phyloP scores from a whole-genome alignment of 2,888 invertebrate genomes.

The Agriopis marginaria region DNA sequence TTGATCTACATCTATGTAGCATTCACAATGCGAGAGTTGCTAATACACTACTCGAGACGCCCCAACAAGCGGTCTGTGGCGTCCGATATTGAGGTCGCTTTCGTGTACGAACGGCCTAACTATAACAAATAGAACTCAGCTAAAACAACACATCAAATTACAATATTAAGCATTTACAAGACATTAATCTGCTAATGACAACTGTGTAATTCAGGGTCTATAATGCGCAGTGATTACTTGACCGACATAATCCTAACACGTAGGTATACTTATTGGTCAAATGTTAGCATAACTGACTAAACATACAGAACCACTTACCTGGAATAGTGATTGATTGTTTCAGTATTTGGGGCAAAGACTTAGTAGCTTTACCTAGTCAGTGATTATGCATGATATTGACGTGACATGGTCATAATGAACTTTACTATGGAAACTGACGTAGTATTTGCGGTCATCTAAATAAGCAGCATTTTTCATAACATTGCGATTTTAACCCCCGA shows the following conservation, averaged over 20 bases:
- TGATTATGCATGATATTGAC: too few relatives aligned
- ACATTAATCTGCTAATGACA: slow-evolving; percentile 19
- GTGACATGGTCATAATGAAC: too few relatives aligned
- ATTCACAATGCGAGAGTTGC: too few relatives aligned
- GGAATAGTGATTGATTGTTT: slow-evolving; percentile 12
- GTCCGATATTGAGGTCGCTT: neutral
- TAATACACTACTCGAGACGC: too few relatives aligned
- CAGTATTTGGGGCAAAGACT: neutral
- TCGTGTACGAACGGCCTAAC: neutral
- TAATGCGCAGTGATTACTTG: slow-evolving; percentile 26
- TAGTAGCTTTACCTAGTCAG: too few relatives aligned
- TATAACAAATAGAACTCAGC: neutral
- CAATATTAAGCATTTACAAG: neutral
- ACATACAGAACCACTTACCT: slow-evolving; percentile 8
- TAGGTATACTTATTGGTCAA: slow-evolving; percentile 13
- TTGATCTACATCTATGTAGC: too few relatives aligned
- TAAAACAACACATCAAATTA: neutral
- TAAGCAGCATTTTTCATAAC: too few relatives aligned
- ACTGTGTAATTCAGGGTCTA: slow-evolving; percentile 21
- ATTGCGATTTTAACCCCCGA: too few relatives aligned
- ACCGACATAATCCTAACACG: slow-evolving; percentile 25
- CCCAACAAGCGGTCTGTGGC: too few relatives aligned
- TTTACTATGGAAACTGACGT: too few relatives aligned
- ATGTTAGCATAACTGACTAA: slow-evolving; percentile 31
- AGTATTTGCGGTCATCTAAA: too few relatives aligned